These are phyloP conservation scores for Litocranius walleri DNA, from an alignment of 2,113 vertebrate genomes.

Conservation along the genomic window DNA sequence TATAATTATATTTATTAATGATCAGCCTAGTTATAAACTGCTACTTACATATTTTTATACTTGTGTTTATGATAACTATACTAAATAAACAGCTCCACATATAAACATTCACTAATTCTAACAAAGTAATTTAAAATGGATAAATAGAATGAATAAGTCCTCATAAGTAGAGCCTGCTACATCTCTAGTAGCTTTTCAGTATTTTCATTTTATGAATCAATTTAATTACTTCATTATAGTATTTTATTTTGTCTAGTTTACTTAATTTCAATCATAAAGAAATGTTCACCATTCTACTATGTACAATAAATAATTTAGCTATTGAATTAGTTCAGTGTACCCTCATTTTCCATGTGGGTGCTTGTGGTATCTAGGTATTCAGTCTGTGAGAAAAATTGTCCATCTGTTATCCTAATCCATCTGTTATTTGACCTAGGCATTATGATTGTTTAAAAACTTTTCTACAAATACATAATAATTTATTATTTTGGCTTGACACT, in stretches of 20 bases:
- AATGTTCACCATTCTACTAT: background rate
- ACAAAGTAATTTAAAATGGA: background rate
- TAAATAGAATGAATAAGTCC: background rate
- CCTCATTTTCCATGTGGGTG: background rate
- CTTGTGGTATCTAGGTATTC: background rate
- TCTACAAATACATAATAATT: background rate
- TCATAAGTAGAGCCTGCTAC: background rate
- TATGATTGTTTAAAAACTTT: slow-evolving; percentile 11
- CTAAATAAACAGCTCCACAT: background rate
- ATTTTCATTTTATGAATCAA: background rate
- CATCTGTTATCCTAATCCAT: background rate
- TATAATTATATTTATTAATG: background rate
- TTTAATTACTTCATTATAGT: background rate
- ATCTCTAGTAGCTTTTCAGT: background rate
- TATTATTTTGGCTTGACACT: background rate
- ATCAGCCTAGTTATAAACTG: background rate
- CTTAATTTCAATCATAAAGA: background rate
- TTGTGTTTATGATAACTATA: background rate
- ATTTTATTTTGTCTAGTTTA: background rate
- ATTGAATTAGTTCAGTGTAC: background rate
- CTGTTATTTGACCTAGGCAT: background rate
- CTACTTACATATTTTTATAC: background rate
- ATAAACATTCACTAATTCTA: background rate
- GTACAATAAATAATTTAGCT: background rate
- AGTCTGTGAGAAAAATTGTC: slow-evolving; percentile 2